phyloP scores from a whole-genome alignment of 1,140 invertebrate species.

The Copidosoma floridanum region DNA sequence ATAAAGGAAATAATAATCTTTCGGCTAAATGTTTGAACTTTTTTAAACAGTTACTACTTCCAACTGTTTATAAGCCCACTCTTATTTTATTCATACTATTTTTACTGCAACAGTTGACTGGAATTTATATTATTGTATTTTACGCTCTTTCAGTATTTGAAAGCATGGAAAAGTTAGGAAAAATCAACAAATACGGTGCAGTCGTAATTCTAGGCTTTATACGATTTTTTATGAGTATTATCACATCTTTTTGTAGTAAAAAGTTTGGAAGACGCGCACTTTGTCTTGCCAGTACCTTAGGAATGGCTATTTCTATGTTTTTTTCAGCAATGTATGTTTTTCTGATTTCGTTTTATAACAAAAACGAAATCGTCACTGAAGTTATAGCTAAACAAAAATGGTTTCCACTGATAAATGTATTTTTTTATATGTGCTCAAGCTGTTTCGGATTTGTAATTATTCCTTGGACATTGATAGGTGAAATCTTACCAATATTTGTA shows the following conservation, averaged over 20 bases:
- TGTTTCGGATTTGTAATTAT: conserved; percentile 61
- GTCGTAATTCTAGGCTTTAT: conserved; percentile 57
- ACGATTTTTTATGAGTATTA: conserved; percentile 56
- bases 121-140: conserved; percentile 67
- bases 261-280: conserved; percentile 57
- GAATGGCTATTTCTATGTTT: conserved; percentile 60
- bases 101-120: conserved; percentile 61
- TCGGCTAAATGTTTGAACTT: conserved; percentile 21
- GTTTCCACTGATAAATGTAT: conserved; percentile 54
- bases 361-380: conserved; percentile 16
- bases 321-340: conserved; percentile 55
- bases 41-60: conserved; percentile 30
- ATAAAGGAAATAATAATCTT: background rate
- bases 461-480: conserved; percentile 65
- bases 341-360: conserved; percentile 32
- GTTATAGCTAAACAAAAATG: conserved; percentile 41
- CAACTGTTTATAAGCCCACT: conserved; percentile 56
- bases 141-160: conserved; percentile 64
- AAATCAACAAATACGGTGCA: conserved; percentile 54
- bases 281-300: conserved; percentile 56
- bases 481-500: conserved; percentile 59
- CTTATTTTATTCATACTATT: conserved; percentile 56
- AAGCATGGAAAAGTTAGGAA: conserved; percentile 52
- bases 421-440: conserved; percentile 59
- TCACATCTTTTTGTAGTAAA: conserved; percentile 56